Percentiles rank a stretch among this genome's conserved stretches.
Conservation (phyloP, 2,113 vertebrate genomes). For the Rhinolophus ferrumequinum region DNA sequence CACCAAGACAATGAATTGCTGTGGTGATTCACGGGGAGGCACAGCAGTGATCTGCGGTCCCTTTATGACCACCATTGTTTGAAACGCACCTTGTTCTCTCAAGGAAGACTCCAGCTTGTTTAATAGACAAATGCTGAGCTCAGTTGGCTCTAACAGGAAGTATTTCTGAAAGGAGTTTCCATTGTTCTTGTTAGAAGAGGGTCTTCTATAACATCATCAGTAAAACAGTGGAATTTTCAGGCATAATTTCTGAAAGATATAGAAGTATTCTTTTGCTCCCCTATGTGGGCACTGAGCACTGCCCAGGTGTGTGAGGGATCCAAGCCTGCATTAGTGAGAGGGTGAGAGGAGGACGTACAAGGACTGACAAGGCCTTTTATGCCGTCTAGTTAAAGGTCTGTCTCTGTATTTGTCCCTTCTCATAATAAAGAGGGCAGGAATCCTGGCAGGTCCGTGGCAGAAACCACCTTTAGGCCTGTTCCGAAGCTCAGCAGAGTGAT, state of each 20-base stretch:
- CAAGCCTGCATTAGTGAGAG: background rate
- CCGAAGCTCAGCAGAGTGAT: background rate
- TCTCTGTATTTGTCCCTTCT: background rate
- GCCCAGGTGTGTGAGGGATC: background rate
- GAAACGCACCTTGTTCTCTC: background rate
- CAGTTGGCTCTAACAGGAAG: background rate
- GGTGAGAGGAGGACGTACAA: background rate
- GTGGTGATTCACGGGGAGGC: background rate
- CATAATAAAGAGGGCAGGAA: background rate
- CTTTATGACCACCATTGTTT: background rate
- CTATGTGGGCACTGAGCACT: background rate
- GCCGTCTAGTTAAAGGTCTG: background rate
- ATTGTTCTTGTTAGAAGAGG: background rate
- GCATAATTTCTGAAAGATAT: background rate
- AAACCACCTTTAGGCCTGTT: background rate
- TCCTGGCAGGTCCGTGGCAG: background rate
- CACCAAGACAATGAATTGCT: background rate
- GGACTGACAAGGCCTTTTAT: background rate
- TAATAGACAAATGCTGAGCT: background rate
- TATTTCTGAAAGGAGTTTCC: constrained; percentile 1
- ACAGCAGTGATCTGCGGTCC: background rate
- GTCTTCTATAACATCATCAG: background rate
- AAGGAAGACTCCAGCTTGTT: background rate
- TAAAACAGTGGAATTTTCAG: background rate
- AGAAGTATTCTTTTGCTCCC: background rate